phyloP scores from a whole-genome alignment of 2,797 vertebrate genomes.

The Gallinago solitaria region DNA sequence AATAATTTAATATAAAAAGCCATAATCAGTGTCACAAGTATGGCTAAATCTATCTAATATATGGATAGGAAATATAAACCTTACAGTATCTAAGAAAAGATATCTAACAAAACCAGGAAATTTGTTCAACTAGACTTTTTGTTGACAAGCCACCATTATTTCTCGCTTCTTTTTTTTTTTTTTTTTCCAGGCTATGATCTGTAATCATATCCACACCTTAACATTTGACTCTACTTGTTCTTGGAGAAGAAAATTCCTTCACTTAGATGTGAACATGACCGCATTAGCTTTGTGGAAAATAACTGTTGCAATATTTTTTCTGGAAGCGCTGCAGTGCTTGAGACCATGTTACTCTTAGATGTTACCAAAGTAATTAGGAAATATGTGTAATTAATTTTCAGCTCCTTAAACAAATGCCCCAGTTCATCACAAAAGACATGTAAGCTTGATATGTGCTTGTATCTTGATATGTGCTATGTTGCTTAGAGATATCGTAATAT shows the following conservation, averaged over 20 bases:
- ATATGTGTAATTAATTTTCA: slow-evolving; percentile 22
- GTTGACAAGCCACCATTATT: neutral
- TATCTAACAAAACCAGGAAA: neutral
- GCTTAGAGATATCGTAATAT: slow-evolving; percentile 44
- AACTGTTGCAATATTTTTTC: neutral
- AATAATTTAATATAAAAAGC: neutral
- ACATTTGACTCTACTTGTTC: neutral
- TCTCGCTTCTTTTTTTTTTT: neutral
- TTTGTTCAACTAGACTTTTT: neutral
- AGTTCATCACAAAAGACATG: slow-evolving; percentile 2
- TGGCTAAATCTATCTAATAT: neutral
- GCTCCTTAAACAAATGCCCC: slow-evolving; percentile 15
- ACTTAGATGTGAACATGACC: neutral
- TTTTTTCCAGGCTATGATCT: neutral
- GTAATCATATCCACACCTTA: neutral
- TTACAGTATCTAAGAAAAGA: neutral
- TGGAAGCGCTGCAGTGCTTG: neutral
- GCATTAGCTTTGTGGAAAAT: neutral
- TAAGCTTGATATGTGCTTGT: neutral
- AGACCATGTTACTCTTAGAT: neutral
- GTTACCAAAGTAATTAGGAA: slow-evolving; percentile 24
- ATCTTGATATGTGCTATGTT: slow-evolving; percentile 30
- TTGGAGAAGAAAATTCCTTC: neutral
- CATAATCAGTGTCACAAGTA: neutral
- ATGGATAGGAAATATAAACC: neutral